These are phyloP conservation scores for Eonycteris spelaea DNA, from an alignment of 2,113 vertebrate genomes.

Conservation along the genomic window DNA sequence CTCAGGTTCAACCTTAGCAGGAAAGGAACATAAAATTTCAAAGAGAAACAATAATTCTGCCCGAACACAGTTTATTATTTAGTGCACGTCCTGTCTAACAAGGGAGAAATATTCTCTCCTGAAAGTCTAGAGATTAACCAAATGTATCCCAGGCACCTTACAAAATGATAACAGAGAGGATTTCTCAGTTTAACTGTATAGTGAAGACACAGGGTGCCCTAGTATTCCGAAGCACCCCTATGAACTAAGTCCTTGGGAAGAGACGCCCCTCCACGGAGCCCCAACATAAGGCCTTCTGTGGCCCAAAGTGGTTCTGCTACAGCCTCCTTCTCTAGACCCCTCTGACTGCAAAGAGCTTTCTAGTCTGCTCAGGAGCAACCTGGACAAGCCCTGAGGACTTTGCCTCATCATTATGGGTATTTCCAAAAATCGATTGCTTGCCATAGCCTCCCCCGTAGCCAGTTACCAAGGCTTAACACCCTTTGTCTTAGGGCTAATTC, in stretches of 20 bases:
- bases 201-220: background rate
- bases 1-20: background rate
- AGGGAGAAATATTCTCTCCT: background rate
- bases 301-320: background rate
- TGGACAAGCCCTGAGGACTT: background rate
- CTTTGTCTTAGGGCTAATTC: background rate
- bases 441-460: background rate
- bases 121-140: no score
- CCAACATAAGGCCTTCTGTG: background rate
- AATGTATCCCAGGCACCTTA: background rate
- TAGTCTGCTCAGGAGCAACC: background rate
- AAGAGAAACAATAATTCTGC: background rate
- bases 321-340: background rate
- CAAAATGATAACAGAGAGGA: background rate
- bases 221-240: no score
- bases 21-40: background rate
- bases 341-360: no score
- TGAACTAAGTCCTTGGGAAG: background rate
- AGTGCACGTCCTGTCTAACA: background rate
- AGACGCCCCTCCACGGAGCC: background rate
- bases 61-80: background rate
- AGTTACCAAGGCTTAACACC: background rate
- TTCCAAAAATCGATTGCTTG: background rate
- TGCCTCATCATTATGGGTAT: background rate
- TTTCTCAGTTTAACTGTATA: background rate